Evolutionary conservation across 64 coral and sea anemone genomes (phyloP), one percentile per base, ranked within the genome.

Genomic region (Pocillopora damicornis): DNA sequence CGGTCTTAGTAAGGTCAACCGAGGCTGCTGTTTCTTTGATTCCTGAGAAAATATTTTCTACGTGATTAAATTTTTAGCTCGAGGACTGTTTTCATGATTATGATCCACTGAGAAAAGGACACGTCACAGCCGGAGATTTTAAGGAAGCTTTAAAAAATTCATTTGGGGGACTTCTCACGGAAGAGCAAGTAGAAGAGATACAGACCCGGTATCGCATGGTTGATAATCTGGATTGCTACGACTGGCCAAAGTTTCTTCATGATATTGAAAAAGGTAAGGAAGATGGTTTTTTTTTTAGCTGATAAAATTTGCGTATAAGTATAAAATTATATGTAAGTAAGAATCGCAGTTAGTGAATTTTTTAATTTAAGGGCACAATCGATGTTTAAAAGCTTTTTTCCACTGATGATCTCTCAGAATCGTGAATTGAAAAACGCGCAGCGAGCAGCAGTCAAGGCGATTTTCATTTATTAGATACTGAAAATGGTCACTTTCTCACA

Each of bases 71-170:
- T 61, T 76, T 35, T 16, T 45, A 92, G 90, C 63, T 63, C 11
- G 90, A 92, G 79, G 90, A 92, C 83, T 79, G 68, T 20, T 72
- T 92, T 18, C 90, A 87, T 11, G 76, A 87, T n/a, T 81, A 81
- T 63, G 90, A 92, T 61, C 56, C 73, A 37, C 58, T 75, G n/a
- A 79, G 90, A 35, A 80, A 68, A 11, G 90, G 90, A 1, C 56
- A 68, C 34, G 86, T 92, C 63, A 59, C 63, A 10, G 15, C 61
- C 16, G 57, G 26, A 57, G 83, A 92, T 18, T 92, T 92, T 11
- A 72, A 74, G 38, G 59, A 92, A 75, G 90, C 76, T 22, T 61
- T 86, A 1, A 92, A 74, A 37, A 76, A 86, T 4, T 62, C 80
- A 60, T 86, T 77, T 37, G 74, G 62, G 15, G 63, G 80, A 15